Evolutionary conservation across 2,113 vertebrate genomes (phyloP), one percentile per base, ranked within the genome.

Genomic region (Peromyscus californicus): DNA sequence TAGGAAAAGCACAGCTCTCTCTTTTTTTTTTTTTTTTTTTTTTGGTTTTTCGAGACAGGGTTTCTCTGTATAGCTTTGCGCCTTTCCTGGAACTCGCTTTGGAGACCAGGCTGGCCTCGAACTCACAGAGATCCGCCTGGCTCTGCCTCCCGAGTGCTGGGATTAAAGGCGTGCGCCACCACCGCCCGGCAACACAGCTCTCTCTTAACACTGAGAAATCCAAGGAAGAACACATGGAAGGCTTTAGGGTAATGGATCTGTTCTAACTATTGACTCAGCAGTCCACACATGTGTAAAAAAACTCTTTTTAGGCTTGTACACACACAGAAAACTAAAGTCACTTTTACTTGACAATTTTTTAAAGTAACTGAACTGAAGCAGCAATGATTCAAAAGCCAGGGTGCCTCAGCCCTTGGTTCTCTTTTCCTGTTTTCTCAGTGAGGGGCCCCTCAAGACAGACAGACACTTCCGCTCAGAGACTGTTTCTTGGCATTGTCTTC

Each of bases 351-450:
- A 95, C 12, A 36, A 63, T 61, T 13, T 51, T 51, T 86, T 57
- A 59, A 89, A 90, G 61, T 48, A 76, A 48, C 45, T 72, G 9
- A 93, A 86, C 75, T 48, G 86, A 98, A 96, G 74, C 33, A 72
- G 91, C 36, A 80, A 80, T 39, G 33, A 95, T 26, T 91, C 59
- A 86, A 97, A 94, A 59, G 22, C n/a, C 26, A 91, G n/a, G 29
- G 19, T 63, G 21, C 57, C 70, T 29, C 33, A 29, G 63, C 31
- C 57, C 80, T 83, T 24, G 21, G 0, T 74, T 45, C 95, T 85
- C 51, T 89, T 48, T 95, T 97, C 96, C 96, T 94, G 89, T 95
- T 95, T 94, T 79, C 59, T 74, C 54, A 72, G 59, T 42, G 45
- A 65, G 65, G 70, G 90, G 82, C 31, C 87, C 83, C 92, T 70